Base-by-base conservation (phyloP, 2,888 invertebrate species). In the Megalurothrips usitatus region DNA sequence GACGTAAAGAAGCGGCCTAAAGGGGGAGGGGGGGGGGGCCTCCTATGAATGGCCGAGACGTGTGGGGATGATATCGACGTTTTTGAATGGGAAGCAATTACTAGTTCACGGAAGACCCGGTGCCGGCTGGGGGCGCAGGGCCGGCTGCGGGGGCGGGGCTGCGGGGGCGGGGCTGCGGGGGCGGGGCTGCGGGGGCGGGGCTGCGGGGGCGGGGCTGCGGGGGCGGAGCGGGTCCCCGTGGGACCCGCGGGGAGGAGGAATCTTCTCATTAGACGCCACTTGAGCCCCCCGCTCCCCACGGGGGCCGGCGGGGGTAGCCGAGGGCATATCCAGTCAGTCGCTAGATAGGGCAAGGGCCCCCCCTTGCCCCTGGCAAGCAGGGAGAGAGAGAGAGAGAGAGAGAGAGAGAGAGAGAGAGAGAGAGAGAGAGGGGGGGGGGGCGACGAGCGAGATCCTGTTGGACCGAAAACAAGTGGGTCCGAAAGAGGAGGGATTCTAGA, bases 1-100 rank as follows among this genome's bases (percentile, higher is more conserved):
- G 6, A 43, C 3, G 34, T 4, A 43, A 43, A 43, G 34, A 43
- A 43, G 34, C 34, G 34, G 34, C 6, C 34, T 43, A 4, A 6
- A 4, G 34, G 2, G 2, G 34, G 34, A 6, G 2, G 34, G 34
- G 34, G n/a, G n/a, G n/a, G n/a, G n/a, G n/a, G n/a, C n/a, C n/a
- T n/a, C 34, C 34, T 6, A 6, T 43, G 34, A 43, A 43, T 43
- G 34, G 34, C 6, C 6, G 34, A 43, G 34, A 43, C 34, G 34
- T 43, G 34, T 43, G 34, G 34, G 34, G 68, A 75, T 75, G 68
- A 75, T 75, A 75, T 75, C 26, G 68, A 75, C 68, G 68, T 75
- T 75, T 75, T 75, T 75, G 68, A 75, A 75, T 75, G 68, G 23
- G 68, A 26, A 75, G 68, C 68, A 75, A 75, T 75, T 75, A 75